Base-by-base conservation (phyloP, 2,888 invertebrate genomes). In the Teinopalpus imperialis region DNA sequence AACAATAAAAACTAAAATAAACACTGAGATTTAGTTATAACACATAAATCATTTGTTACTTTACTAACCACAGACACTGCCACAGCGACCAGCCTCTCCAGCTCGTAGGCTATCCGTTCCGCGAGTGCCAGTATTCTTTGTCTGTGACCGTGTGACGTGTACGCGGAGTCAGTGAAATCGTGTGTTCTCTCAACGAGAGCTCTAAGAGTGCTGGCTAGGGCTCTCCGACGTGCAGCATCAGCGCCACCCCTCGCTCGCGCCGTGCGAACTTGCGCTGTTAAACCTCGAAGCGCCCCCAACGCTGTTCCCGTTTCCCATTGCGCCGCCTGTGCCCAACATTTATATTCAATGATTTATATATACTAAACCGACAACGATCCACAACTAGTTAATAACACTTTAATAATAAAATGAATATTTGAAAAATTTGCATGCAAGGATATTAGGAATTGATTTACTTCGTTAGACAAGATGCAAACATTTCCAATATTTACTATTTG, bases 141-240 rank as follows among this genome's bases (percentile, higher is more conserved):
- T 52, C 98, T 92, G 83, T 98, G 97, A 73, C 98, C 97, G 83
- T 99, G 98, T 60, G 95, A 95, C 52, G 99, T 99, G 87, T 99
- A 99, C 54, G 99, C 98, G 56, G 98, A 99, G 90, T 99, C 99
- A 40, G 99, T 99, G 87, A 99, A 99, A 90, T 99, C 98, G 90
- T 97, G 96, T 52, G 97, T 97, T 71, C 98, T 93, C 87, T 99
- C 99, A 52, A 97, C 93, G 48, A 98, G 93, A 54, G 96, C 93
- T 64, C 98, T 97, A 68, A 99, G 91, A 49, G 97, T 96, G 58
- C 93, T 89, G 14, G 95, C 93, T 41, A 99, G 91, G 53, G 96
- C 94, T 66, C 97, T 96, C 64, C 97, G 89, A 10, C 87, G 61
- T 0, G 71, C 63, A 63, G 87, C 90, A 56, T 94, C 90, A 2